Base-by-base conservation (phyloP, 2,888 invertebrate genomes). In the Clitarchus hookeri region DNA sequence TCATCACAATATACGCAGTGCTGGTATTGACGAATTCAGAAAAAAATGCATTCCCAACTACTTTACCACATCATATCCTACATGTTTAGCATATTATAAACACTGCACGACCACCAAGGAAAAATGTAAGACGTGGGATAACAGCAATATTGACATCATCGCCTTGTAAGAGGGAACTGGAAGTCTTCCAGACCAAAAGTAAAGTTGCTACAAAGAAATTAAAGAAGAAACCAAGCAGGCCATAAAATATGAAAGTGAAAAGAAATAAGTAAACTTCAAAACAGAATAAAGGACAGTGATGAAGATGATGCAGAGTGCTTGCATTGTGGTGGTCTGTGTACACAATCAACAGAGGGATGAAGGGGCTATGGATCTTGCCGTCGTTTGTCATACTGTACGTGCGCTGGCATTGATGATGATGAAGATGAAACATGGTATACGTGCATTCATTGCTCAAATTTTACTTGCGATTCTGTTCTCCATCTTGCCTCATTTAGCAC, bases 271-370 rank as follows among this genome's bases (percentile, higher is more conserved):
- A 65, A 6, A 23, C 16, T n/a, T n/a, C n/a, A n/a, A 65, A 16
- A 65, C 11, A 19, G 16, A 19, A 65, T 65, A 65, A 65, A 65
- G 80, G 80, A 80, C 80, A 25, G 26, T 26, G 85, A 44, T 44
- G 85, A 77, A 78, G 85, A 54, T 77, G 85, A 85, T 44, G 78
- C 79, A 36, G 85, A 85, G 85, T 85, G 85, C 44, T 27, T 85
- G 77, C 82, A 80, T 78, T 85, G 85, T 85, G 9, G 77, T 53
- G 85, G 78, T 65, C 85, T 25, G n/a, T 85, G 54, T 26, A 16
- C 78, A 78, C 9, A 78, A 78, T 26, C 78, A 78, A 19, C 78
- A 78, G 78, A 78, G n/a, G 9, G 78, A 78, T 78, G 78, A 0
- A 23, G 11, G 19, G 11, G 16, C 16, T 8, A 23, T 16, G 78